phyloP scores from a whole-genome alignment of 2,113 vertebrate genomes.

The Atrichornis clamosus region DNA sequence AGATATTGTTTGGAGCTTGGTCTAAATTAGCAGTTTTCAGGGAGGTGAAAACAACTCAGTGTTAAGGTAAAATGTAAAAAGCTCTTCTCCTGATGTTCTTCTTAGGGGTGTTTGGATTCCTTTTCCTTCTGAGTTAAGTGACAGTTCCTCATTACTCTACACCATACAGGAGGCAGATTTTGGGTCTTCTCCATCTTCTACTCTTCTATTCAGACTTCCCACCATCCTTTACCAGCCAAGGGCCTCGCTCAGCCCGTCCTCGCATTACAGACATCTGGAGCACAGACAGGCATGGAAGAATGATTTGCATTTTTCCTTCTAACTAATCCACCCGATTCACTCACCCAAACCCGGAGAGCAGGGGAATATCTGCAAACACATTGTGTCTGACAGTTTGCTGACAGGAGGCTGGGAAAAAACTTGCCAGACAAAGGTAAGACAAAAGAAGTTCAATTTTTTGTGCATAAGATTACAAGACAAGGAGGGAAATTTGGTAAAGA shows the following conservation, averaged over 20 bases:
- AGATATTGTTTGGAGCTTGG: not conserved
- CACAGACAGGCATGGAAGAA: not conserved
- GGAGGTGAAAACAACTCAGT: not conserved
- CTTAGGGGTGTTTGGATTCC: not conserved
- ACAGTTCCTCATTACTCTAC: not conserved
- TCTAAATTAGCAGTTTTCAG: not conserved
- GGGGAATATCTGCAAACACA: not conserved
- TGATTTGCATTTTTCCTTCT: not conserved
- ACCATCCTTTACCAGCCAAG: fast-evolving
- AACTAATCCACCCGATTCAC: not conserved
- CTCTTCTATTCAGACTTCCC: not conserved
- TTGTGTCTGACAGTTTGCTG: not conserved
- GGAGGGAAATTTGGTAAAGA: not conserved
- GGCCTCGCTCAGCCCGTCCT: not conserved
- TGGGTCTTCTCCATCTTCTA: not conserved
- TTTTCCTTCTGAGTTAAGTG: not conserved
- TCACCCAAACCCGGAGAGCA: not conserved
- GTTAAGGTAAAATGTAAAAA: not conserved
- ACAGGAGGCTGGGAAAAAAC: not conserved
- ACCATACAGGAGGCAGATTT: not conserved
- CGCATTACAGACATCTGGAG: not conserved
- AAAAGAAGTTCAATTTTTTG: not conserved
- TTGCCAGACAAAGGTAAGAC: not conserved
- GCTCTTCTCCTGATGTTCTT: not conserved
- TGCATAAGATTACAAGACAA: not conserved